phyloP scores from a whole-genome alignment of 2,888 invertebrate genomes.

The Acrocera orbiculus region DNA sequence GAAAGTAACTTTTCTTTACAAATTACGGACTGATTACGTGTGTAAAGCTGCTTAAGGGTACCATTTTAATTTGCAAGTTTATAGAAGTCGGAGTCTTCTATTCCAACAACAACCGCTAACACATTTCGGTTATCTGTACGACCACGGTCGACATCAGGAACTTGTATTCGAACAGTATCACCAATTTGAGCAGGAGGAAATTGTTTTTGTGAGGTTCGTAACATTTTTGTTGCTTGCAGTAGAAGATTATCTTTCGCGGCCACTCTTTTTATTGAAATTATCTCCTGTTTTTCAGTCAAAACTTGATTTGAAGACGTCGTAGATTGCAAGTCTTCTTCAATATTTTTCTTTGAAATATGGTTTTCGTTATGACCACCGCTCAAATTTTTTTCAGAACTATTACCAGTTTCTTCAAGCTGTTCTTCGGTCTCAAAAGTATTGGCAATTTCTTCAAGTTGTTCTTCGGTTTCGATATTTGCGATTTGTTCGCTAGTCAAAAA shows the following conservation, averaged over 20 bases:
- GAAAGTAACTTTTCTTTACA: not conserved
- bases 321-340: too few species aligned
- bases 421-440: not conserved
- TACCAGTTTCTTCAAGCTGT: not conserved
- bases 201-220: not conserved
- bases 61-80: not conserved
- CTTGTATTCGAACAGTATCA: not conserved
- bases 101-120: not conserved
- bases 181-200: not conserved
- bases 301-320: not conserved
- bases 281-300: not conserved
- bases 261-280: not conserved
- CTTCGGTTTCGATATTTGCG: constrained; percentile 1
- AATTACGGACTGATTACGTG: not conserved
- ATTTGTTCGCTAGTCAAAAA: not conserved
- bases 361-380: not conserved
- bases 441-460: not conserved
- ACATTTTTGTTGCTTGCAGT: not conserved
- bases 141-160: not conserved
- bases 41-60: not conserved
- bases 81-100: not conserved
- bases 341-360: too few species aligned
- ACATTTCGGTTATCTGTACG: not conserved
- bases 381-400: not conserved
- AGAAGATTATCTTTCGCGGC: not conserved